A percentile compares a stretch with the other conserved stretches of the same genome.
Conservation (phyloP, 2,113 vertebrate genomes). For the Myxocyprinus asiaticus region DNA sequence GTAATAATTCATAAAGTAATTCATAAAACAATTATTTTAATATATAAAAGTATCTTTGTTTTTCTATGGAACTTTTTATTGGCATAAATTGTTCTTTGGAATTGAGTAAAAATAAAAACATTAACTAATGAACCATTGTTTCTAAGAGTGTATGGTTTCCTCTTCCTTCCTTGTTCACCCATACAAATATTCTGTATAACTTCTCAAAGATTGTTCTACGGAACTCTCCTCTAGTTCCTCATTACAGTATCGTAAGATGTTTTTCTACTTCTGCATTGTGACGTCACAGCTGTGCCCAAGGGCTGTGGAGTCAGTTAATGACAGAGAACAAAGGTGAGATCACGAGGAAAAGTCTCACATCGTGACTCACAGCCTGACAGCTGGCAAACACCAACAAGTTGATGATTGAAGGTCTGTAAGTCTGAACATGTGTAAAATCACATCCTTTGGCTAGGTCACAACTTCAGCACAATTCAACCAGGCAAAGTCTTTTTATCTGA, state of each 20-base stretch:
- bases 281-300: not conserved
- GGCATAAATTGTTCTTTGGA: no score
- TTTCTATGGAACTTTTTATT: no score
- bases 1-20: no score
- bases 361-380: constrained; percentile 24
- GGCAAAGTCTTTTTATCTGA: no score
- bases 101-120: no score
- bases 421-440: constrained; percentile 9
- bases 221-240: constrained; percentile 2
- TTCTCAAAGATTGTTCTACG: not conserved
- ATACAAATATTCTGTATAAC: not conserved
- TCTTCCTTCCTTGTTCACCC: no score
- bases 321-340: constrained; percentile 38
- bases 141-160: no score
- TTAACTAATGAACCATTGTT: no score
- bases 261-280: constrained; percentile 5
- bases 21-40: no score
- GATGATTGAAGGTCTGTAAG: not conserved
- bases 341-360: constrained; percentile 40
- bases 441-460: no score
- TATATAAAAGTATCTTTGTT: no score
- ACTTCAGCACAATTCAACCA: no score
- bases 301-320: not conserved
- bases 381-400: not conserved
- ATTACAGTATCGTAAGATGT: constrained; percentile 8